Evolutionary conservation across 2,113 vertebrate genomes (phyloP).

Genomic region (Ceyx margarethae): DNA sequence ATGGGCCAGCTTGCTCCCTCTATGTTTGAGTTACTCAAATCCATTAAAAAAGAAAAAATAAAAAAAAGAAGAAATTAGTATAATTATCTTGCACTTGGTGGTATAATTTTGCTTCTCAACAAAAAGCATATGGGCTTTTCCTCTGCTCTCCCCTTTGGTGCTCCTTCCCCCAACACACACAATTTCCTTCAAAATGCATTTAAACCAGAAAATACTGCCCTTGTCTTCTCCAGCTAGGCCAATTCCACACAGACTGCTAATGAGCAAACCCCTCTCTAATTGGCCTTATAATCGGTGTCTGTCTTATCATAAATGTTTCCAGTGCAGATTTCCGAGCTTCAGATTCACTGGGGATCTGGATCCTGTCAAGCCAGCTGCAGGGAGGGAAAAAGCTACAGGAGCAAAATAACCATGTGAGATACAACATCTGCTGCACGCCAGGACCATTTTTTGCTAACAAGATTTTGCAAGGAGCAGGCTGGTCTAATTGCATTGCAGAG

Average conservation of each 20-base stretch:
- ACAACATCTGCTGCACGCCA: not conserved
- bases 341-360: not conserved
- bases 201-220: not conserved
- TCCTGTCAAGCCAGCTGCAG: not conserved
- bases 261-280: not conserved
- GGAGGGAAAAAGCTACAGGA: not conserved
- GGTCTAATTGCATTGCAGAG: not conserved
- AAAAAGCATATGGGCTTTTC: not conserved
- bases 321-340: not conserved
- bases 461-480: not conserved
- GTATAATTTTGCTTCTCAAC: not conserved
- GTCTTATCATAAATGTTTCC: not conserved
- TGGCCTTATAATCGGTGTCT: not conserved
- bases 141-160: not conserved
- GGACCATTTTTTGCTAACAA: constrained; percentile 21
- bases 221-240: not conserved
- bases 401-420: not conserved
- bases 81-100: not conserved
- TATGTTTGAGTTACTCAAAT: not conserved
- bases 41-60: not conserved
- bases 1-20: not conserved
- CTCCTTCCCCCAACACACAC: not conserved
- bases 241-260: not conserved
- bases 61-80: not conserved
- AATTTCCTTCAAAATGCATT: not conserved